Evolutionary conservation across 2,888 invertebrate genomes (phyloP).

Genomic region (Euclidia mi): DNA sequence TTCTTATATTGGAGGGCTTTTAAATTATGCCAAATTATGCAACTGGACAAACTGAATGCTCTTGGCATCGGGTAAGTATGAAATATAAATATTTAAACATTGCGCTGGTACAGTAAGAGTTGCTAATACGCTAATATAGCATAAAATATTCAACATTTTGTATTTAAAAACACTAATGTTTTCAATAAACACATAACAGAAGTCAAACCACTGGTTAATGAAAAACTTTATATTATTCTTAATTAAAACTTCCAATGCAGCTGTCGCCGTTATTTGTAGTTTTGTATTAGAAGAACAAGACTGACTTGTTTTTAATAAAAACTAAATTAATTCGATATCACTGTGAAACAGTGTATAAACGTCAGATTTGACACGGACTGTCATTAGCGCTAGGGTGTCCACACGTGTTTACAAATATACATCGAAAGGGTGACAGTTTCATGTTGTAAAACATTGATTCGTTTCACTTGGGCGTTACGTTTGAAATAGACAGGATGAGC

Average conservation of each 20-base stretch:
- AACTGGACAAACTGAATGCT: too few relatives aligned
- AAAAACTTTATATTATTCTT: background rate
- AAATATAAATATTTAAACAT: too few relatives aligned
- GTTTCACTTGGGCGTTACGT: conserved; percentile 35
- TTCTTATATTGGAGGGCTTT: too few relatives aligned
- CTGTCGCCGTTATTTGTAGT: conserved; percentile 1
- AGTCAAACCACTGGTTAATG: too few relatives aligned
- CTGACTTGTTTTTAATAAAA: conserved; percentile 31
- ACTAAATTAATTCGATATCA: conserved; percentile 41
- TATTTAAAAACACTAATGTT: too few relatives aligned
- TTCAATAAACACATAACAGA: too few relatives aligned
- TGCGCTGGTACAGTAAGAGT: too few relatives aligned
- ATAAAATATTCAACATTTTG: too few relatives aligned
- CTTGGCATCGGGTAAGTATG: too few relatives aligned
- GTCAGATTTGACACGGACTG: conserved; percentile 45
- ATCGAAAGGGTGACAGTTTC: conserved; percentile 58
- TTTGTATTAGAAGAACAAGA: background rate
- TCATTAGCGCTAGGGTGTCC: conserved; percentile 51
- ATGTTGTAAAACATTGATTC: conserved; percentile 52
- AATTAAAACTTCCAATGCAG: background rate
- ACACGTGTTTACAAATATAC: conserved; percentile 58
- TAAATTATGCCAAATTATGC: too few relatives aligned
- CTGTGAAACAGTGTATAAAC: conserved; percentile 48
- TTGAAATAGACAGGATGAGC: conserved; percentile 18
- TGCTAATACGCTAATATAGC: too few relatives aligned